A percentile compares a stretch with the other conserved stretches of the same genome.
phyloP scores from a whole-genome alignment of 2,113 vertebrate genomes.

The Elachura formosa region DNA sequence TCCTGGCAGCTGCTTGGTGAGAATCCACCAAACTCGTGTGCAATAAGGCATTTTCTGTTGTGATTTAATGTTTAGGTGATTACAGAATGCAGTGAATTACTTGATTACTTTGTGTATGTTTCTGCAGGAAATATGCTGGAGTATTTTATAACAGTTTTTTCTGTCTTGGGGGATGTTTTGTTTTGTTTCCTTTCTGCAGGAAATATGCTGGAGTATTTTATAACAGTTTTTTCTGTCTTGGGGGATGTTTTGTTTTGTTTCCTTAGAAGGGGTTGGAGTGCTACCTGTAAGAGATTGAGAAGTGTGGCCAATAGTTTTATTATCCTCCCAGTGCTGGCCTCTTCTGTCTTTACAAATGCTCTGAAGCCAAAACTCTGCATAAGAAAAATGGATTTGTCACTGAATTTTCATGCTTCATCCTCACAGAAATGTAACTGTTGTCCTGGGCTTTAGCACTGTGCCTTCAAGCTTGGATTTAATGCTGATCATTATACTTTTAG shows the following conservation, averaged over 20 bases:
- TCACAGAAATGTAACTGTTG: slow-evolving; percentile 72
- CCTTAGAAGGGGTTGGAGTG: background rate
- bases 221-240: background rate
- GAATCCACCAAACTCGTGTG: background rate
- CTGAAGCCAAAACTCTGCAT: slow-evolving; percentile 35
- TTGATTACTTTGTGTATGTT: background rate
- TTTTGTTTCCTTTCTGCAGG: background rate
- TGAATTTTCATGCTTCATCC: slow-evolving; percentile 60
- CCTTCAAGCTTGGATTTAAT: slow-evolving; percentile 68
- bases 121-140: background rate
- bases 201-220: background rate
- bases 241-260: background rate
- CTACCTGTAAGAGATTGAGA: background rate
- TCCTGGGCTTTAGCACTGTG: slow-evolving; percentile 64
- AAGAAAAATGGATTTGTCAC: slow-evolving; percentile 74
- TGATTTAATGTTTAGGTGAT: background rate
- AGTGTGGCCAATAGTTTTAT: background rate
- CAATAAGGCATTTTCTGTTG: background rate
- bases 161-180: background rate
- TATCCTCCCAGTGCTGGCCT: background rate
- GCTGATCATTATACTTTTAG: slow-evolving; percentile 68
- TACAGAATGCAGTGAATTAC: background rate
- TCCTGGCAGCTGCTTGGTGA: background rate
- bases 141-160: background rate
- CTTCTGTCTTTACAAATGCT: slow-evolving; percentile 50